Percentiles rank a stretch among this genome's conserved stretches.
These are phyloP conservation scores for Oxyura jamaicensis DNA, from an alignment of 2,113 vertebrate species.

Conservation along the genomic window DNA sequence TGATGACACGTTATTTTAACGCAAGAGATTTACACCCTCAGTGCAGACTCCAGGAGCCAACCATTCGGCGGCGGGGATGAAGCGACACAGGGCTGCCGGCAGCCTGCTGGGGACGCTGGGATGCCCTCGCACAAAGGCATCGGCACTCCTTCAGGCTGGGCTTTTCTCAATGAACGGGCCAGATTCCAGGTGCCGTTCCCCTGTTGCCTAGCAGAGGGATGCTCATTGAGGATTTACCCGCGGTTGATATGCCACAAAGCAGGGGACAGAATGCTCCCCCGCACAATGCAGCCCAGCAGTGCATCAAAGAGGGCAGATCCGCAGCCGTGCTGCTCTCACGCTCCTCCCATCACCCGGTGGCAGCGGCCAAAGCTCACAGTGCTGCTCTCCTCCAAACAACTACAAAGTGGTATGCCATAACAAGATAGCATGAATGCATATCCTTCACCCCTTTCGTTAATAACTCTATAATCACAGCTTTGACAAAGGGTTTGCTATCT, in stretches of 20 bases:
- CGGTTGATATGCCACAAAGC: conserved; percentile 46
- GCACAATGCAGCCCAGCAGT: conserved; percentile 8
- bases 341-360: background rate
- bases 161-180: conserved; percentile 77
- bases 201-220: conserved; percentile 75
- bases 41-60: background rate
- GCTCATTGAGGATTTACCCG: conserved; percentile 66
- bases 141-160: conserved; percentile 42
- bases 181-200: conserved; percentile 77
- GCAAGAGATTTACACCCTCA: conserved; percentile 25
- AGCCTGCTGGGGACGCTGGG: conserved; percentile 41
- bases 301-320: conserved; percentile 34
- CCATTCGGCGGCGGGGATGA: background rate
- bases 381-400: background rate
- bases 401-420: background rate
- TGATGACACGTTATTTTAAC: background rate
- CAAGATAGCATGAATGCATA: background rate
- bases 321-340: background rate
- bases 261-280: background rate
- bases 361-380: background rate
- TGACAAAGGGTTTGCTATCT: background rate
- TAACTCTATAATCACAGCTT: background rate
- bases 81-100: background rate
- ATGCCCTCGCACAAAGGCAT: conserved; percentile 74
- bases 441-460: background rate